These are phyloP conservation scores for Okamejei kenojei DNA, from an alignment of 2,797 vertebrate genomes.

Conservation along the genomic window DNA sequence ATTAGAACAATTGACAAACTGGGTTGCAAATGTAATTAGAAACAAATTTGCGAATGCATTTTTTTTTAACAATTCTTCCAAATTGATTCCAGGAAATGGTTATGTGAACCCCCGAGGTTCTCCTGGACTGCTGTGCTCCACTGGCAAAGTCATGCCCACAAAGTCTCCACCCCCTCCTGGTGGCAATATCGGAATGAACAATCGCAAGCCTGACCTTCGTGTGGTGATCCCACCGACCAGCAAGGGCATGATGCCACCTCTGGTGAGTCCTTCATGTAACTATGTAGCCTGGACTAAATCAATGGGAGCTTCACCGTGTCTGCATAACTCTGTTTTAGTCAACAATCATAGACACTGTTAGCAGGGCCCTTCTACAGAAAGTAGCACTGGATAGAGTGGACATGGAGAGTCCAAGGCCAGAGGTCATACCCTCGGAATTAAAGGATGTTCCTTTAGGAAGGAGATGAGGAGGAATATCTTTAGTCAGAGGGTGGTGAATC, in stretches of 20 bases:
- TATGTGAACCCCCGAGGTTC: slow-evolving; percentile 92
- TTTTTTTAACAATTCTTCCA: neutral
- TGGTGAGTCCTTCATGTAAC: slow-evolving; percentile 66
- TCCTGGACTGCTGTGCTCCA: slow-evolving; percentile 76
- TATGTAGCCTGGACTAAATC: too few relatives aligned
- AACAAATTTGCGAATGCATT: neutral
- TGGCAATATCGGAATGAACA: slow-evolving; percentile 80
- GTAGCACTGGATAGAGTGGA: too few relatives aligned
- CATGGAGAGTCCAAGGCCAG: too few relatives aligned
- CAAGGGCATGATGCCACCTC: slow-evolving; percentile 96
- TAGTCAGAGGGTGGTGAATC: too few relatives aligned
- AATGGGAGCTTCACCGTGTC: neutral
- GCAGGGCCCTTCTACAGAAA: neutral
- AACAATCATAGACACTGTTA: neutral
- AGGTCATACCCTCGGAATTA: too few relatives aligned
- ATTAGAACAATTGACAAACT: neutral
- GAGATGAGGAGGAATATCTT: too few relatives aligned
- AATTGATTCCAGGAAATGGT: slow-evolving; percentile 77
- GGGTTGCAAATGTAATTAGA: neutral
- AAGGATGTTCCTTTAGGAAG: too few relatives aligned
- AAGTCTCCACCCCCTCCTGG: slow-evolving; percentile 94
- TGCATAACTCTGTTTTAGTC: neutral
- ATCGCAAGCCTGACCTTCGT: slow-evolving; percentile 89
- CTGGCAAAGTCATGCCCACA: slow-evolving; percentile 89
- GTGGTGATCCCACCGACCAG: slow-evolving; percentile 94